A percentile compares a stretch with the other conserved stretches of the same genome.
These are phyloP conservation scores for Zele albiditarsus DNA, from an alignment of 2,888 invertebrate species.

Conservation along the genomic window DNA sequence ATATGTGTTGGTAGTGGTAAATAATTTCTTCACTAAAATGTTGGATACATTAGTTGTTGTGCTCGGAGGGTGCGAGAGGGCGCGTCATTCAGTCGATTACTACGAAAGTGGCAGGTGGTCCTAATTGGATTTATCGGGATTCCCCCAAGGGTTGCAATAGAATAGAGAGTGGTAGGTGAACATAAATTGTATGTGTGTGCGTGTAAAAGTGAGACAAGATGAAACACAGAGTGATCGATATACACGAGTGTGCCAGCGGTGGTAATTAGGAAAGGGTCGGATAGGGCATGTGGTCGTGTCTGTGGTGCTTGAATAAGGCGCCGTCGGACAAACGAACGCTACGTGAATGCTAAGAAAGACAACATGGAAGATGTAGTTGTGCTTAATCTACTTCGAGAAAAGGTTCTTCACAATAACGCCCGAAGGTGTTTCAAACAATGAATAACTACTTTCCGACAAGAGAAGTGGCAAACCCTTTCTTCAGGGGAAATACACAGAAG, in stretches of 20 bases:
- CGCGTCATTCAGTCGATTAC: constrained; percentile 34
- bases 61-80: not conserved
- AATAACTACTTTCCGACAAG: not conserved
- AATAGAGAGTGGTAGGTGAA: not conserved
- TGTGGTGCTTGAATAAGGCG: not conserved
- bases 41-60: not conserved
- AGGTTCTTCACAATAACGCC: no score
- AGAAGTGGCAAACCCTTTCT: not conserved
- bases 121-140: constrained; percentile 41
- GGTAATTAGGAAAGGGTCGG: constrained; percentile 17
- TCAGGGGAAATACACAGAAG: no score
- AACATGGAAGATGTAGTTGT: not conserved
- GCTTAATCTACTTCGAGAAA: constrained; percentile 2
- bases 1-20: not conserved
- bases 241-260: not conserved
- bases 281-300: constrained; percentile 7
- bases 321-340: not conserved
- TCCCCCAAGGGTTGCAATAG: constrained; percentile 13
- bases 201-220: not conserved
- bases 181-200: not conserved
- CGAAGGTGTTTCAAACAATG: no score
- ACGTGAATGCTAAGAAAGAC: not conserved
- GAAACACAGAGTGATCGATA: not conserved
- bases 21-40: not conserved
- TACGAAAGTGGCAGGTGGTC: constrained; percentile 35